A percentile compares a stretch with the other conserved stretches of the same genome.
Evolutionary conservation across 2,113 vertebrate genomes (phyloP).

Genomic region (Sclerurus mexicanus): DNA sequence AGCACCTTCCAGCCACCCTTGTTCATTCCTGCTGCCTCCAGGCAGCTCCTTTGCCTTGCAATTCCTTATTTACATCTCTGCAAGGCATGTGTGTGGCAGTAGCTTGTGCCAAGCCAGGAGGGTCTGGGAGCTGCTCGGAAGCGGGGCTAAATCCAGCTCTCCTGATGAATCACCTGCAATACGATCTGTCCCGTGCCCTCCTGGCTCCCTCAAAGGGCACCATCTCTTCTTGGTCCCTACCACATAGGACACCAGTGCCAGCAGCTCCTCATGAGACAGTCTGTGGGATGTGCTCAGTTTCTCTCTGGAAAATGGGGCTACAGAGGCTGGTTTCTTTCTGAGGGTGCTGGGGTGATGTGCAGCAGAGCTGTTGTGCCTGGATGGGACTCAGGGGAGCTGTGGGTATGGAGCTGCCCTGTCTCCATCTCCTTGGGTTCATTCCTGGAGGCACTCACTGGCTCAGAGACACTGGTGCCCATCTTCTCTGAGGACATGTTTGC

Average conservation of each 20-base stretch:
- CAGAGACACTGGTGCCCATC: neutral
- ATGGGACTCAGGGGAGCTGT: neutral
- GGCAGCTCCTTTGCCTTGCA: neutral
- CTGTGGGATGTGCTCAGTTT: neutral
- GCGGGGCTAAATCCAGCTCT: slow-evolving; percentile 6
- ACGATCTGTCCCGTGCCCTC: neutral
- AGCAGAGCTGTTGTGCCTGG: neutral
- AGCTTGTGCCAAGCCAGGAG: neutral
- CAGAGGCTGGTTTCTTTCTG: neutral
- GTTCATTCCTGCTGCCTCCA: neutral
- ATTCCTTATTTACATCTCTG: neutral
- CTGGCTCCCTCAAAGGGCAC: neutral
- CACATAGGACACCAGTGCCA: neutral
- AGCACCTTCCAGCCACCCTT: neutral
- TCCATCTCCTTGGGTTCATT: neutral
- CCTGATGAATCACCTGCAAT: neutral
- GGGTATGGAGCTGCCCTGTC: neutral
- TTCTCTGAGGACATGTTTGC: neutral
- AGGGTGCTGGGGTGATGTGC: neutral
- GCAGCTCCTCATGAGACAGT: neutral
- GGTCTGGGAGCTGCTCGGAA: slow-evolving; percentile 14
- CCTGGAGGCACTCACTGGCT: neutral
- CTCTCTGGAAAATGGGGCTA: neutral
- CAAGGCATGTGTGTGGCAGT: neutral
- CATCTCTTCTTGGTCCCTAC: neutral